Percentiles rank a stretch among this genome's conserved stretches.
Conservation (phyloP, 2,888 invertebrate genomes). For the Dasysyrphus albostriatus region DNA sequence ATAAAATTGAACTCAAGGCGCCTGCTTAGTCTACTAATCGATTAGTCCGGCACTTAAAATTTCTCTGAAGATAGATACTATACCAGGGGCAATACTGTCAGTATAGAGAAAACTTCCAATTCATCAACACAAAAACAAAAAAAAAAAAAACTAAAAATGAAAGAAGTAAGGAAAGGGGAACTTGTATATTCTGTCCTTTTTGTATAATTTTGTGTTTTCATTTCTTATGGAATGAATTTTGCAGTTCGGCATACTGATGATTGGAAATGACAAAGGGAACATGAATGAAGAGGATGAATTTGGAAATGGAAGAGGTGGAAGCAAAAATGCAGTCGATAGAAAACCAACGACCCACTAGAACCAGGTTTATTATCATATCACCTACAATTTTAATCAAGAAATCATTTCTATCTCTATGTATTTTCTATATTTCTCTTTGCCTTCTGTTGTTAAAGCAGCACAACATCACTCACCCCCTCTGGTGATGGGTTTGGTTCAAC, state of each 20-base stretch:
- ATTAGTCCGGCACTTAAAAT: background rate
- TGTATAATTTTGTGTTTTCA: constrained; percentile 42
- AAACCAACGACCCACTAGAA: background rate
- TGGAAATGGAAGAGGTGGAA: too few relatives aligned
- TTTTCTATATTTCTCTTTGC: background rate
- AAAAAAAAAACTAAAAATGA: background rate
- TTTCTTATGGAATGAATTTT: constrained; percentile 42
- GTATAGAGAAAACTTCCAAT: constrained; percentile 48
- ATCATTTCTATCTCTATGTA: constrained; percentile 54
- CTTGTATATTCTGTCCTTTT: background rate
- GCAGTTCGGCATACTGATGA: constrained; percentile 50
- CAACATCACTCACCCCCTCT: background rate
- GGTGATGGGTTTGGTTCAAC: constrained; percentile 3
- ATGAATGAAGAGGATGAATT: background rate
- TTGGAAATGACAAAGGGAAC: constrained; percentile 28
- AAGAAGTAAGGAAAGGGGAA: background rate
- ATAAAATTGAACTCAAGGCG: background rate
- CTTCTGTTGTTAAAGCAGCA: background rate
- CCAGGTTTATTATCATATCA: constrained; percentile 64
- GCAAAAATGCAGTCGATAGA: constrained; percentile 3
- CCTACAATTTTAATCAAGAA: constrained; percentile 75
- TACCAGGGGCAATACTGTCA: background rate
- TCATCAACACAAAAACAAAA: constrained; percentile 29
- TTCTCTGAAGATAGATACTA: background rate
- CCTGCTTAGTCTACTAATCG: rapidly evolving